A percentile compares a stretch with the other conserved stretches of the same genome.
These are phyloP conservation scores for Crotalus helleri DNA, from an alignment of 2,113 vertebrate species.

Conservation along the genomic window DNA sequence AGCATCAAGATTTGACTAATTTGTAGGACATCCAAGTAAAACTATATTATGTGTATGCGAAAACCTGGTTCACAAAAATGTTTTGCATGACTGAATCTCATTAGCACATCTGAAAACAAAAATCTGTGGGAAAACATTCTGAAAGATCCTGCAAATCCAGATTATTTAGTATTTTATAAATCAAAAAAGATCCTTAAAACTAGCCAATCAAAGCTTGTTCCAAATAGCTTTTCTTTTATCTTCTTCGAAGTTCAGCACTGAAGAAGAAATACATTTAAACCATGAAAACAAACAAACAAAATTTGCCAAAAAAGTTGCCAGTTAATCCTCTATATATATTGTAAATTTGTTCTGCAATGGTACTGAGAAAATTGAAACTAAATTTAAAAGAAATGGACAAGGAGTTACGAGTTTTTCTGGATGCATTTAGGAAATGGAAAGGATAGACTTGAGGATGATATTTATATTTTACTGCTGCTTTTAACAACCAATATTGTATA, in stretches of 20 bases:
- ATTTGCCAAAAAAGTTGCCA: background rate
- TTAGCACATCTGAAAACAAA: background rate
- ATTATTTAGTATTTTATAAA: background rate
- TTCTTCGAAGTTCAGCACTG: background rate
- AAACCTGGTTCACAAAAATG: background rate
- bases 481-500: background rate
- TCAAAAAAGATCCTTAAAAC: background rate
- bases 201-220: background rate
- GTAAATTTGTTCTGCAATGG: background rate
- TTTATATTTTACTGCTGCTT: background rate
- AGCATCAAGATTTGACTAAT: background rate
- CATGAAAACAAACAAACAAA: background rate
- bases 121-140: background rate
- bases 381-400: background rate
- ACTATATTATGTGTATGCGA: background rate
- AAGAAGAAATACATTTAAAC: background rate
- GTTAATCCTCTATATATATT: background rate
- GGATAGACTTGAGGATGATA: background rate
- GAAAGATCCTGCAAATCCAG: background rate
- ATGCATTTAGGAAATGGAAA: background rate
- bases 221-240: background rate
- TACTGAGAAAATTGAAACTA: background rate
- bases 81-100: background rate
- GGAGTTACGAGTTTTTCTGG: background rate
- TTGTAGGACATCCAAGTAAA: background rate